These are phyloP conservation scores for Sarcophaga carnaria DNA, from an alignment of 2,888 invertebrate species.

Conservation along the genomic window DNA sequence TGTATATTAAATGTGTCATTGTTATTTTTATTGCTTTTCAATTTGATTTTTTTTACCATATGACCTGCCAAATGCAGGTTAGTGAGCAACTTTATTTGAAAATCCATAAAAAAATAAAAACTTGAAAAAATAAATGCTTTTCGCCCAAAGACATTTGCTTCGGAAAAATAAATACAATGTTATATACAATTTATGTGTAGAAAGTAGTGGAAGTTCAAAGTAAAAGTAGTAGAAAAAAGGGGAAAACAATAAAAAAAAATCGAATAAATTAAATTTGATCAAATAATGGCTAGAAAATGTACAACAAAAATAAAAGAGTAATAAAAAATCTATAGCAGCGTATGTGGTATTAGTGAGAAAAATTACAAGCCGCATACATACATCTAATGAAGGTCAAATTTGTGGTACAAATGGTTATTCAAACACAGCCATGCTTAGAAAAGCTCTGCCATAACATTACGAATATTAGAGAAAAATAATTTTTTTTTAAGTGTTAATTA, in stretches of 20 bases:
- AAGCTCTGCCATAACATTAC: background rate
- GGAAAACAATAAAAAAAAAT: background rate
- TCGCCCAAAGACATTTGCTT: conserved; percentile 20
- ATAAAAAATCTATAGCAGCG: background rate
- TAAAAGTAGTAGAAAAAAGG: too few species aligned
- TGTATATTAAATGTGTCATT: too few species aligned
- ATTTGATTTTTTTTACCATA: background rate
- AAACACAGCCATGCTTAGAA: background rate
- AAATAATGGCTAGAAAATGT: background rate
- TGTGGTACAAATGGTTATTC: background rate
- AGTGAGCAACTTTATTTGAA: too few species aligned
- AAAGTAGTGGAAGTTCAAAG: too few species aligned
- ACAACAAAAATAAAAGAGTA: background rate
- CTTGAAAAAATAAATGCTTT: background rate
- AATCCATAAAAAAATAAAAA: background rate
- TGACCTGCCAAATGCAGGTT: conserved; percentile 27
- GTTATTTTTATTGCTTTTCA: background rate
- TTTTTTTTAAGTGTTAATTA: background rate
- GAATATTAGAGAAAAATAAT: too few species aligned
- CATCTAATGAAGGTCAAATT: conserved; percentile 16
- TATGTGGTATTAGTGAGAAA: conserved; percentile 6
- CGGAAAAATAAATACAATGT: background rate
- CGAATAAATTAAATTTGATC: conserved; percentile 5
- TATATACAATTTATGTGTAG: too few species aligned
- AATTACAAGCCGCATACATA: background rate